Evolutionary conservation across 2,113 vertebrate species (phyloP).

Genomic region (Calyptomena viridis): DNA sequence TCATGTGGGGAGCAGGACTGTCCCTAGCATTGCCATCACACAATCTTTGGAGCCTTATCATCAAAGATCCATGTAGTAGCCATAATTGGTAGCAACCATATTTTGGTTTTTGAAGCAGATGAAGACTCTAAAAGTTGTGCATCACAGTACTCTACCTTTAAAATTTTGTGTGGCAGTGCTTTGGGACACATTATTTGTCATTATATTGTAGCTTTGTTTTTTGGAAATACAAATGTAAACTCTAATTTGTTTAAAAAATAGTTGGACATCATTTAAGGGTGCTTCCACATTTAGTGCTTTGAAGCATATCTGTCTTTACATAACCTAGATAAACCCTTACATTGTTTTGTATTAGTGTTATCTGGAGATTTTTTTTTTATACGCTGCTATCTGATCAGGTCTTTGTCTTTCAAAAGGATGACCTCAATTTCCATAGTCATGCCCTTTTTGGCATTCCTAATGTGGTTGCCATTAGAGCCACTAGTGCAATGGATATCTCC

Average conservation of each 20-base stretch:
- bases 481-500: background rate
- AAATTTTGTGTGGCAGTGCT: background rate
- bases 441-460: background rate
- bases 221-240: rapidly evolving
- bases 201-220: background rate
- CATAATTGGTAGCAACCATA: background rate
- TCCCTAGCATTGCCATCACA: background rate
- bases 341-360: background rate
- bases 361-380: background rate
- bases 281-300: background rate
- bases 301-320: background rate
- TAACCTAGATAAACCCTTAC: background rate
- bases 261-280: background rate
- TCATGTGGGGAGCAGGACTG: background rate
- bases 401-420: background rate
- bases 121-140: background rate
- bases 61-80: background rate
- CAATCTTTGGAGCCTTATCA: background rate
- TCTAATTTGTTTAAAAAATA: background rate
- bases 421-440: background rate
- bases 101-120: background rate
- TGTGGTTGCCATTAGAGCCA: background rate
- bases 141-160: background rate
- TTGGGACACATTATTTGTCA: background rate
- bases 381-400: background rate